Base-by-base conservation (phyloP, 2,888 invertebrate genomes). In the Pyrrhia umbra region DNA sequence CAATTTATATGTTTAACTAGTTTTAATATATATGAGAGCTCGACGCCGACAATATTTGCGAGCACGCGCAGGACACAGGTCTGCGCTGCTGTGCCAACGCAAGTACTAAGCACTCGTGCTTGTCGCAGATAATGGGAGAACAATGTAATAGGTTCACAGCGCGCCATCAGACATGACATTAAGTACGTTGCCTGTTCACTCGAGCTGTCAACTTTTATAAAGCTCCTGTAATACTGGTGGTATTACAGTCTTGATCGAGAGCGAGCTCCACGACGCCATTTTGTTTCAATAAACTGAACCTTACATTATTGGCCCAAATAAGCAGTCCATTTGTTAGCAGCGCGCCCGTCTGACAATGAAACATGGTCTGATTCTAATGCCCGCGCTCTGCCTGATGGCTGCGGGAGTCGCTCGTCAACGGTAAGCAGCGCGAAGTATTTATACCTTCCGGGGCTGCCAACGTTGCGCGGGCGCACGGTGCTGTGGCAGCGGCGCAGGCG, bases 361-460 rank as follows among this genome's bases (percentile, higher is more conserved):
- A 45, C 69, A 74, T 74, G 56, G 55, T 21, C 62, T 54, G 61
- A 40, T 61, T 61, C 10, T 46, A 68, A 68, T 60, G 68, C 59
- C 54, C 20, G 67, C 59, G 43, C 23, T 18, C 42, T n/a, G 51
- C 37, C 23, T 39, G 68, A 49, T 49, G 75, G 49, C 27, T 40
- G 52, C 40, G 30, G 27, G 13, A 34, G 47, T 39, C 56, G 56
- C 65, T 63, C 65, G 76, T 68, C 76, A 64, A 23, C 52, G 30
- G 37, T 59, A 30, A 9, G 23, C 51, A 10, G n/a, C 13, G 13
- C 42, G 54, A 56, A 57, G 43, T 79, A 72, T 77, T 77, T 77
- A 77, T 77, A 65, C 52, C 68, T 77, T 75, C 77, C 77, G 79
- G 72, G 34, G 56, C 23, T 45, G 50, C 47, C 40, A 6, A 6